Conservation (phyloP, 1,140 invertebrate species). For the Psilanteris sp. region DNA sequence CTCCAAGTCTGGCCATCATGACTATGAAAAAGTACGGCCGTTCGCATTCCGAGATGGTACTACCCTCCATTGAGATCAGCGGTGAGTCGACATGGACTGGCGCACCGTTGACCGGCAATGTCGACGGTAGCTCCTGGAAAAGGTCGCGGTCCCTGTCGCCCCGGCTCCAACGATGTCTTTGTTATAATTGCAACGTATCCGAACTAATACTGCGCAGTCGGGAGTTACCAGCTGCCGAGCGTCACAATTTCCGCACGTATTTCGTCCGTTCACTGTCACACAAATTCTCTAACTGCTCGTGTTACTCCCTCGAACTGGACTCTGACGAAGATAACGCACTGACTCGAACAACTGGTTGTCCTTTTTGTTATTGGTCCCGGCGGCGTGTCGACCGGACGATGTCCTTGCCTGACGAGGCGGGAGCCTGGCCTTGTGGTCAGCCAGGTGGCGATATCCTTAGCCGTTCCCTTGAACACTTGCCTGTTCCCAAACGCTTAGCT, state of each 20-base stretch:
- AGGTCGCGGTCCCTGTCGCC: slow-evolving; percentile 70
- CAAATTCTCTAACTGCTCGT: slow-evolving; percentile 73
- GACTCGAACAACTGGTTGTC: slow-evolving; percentile 10
- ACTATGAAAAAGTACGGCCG: slow-evolving; percentile 70
- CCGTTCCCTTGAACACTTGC: slow-evolving; percentile 31
- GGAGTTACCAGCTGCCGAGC: slow-evolving; percentile 70
- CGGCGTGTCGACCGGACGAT: slow-evolving; percentile 36
- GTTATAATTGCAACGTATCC: slow-evolving; percentile 76
- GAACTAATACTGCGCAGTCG: slow-evolving; percentile 71
- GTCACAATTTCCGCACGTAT: slow-evolving; percentile 70
- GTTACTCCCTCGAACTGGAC: slow-evolving; percentile 59
- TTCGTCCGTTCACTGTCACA: slow-evolving; percentile 72
- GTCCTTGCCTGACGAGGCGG: slow-evolving; percentile 34
- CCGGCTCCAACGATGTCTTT: slow-evolving; percentile 64
- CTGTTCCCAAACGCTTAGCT: slow-evolving; percentile 48
- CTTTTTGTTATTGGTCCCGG: slow-evolving; percentile 1
- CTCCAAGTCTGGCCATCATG: neutral
- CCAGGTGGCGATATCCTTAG: slow-evolving; percentile 10
- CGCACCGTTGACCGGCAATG: neutral
- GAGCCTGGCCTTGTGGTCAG: neutral
- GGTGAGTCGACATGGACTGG: slow-evolving; percentile 70
- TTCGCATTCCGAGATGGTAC: slow-evolving; percentile 71
- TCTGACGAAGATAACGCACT: slow-evolving; percentile 2
- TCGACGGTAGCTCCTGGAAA: slow-evolving; percentile 28
- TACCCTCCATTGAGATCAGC: slow-evolving; percentile 68